Evolutionary conservation across 2,797 vertebrate genomes (phyloP).

Genomic region (Pipistrellus kuhlii): DNA sequence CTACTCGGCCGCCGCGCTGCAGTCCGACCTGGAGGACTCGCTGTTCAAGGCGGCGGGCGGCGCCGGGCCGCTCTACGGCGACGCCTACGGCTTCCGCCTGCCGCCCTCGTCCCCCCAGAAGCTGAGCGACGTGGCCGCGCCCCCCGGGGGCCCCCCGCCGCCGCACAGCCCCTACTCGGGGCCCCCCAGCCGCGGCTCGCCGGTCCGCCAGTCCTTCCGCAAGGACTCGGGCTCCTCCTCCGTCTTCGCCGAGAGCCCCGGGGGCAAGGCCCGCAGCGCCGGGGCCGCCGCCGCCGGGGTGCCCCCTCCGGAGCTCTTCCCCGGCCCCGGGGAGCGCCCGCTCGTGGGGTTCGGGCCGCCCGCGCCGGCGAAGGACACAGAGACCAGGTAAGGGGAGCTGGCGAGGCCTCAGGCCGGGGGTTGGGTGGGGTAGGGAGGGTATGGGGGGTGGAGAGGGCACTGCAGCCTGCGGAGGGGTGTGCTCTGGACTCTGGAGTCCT

Average conservation of each 20-base stretch:
- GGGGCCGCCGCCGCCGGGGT: slow-evolving; percentile 90
- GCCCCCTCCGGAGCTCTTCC: slow-evolving; percentile 92
- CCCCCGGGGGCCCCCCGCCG: slow-evolving; percentile 89
- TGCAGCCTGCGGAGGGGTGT: background rate
- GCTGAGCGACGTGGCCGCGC: slow-evolving; percentile 89
- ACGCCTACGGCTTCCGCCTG: slow-evolving; percentile 95
- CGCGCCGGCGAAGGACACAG: slow-evolving; percentile 91
- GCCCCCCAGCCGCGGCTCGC: slow-evolving; percentile 94
- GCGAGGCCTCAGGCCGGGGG: background rate
- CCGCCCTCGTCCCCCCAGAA: slow-evolving; percentile 96
- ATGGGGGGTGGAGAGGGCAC: background rate
- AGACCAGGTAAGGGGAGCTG: slow-evolving; percentile 91
- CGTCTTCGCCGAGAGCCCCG: slow-evolving; percentile 94
- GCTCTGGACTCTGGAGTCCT: background rate
- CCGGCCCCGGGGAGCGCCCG: slow-evolving; percentile 90
- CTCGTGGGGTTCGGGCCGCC: slow-evolving; percentile 92
- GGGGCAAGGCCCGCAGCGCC: slow-evolving; percentile 86
- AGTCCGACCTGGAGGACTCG: slow-evolving; percentile 95
- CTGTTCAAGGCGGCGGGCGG: slow-evolving; percentile 94
- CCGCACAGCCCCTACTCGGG: slow-evolving; percentile 93
- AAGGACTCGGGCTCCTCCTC: slow-evolving; percentile 97
- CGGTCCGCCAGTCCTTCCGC: slow-evolving; percentile 95
- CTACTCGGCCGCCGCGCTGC: slow-evolving; percentile 96
- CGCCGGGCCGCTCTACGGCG: slow-evolving; percentile 91
- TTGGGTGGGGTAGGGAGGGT: background rate